Evolutionary conservation across 2,113 vertebrate species (phyloP).

Genomic region (Pao palembangensis): DNA sequence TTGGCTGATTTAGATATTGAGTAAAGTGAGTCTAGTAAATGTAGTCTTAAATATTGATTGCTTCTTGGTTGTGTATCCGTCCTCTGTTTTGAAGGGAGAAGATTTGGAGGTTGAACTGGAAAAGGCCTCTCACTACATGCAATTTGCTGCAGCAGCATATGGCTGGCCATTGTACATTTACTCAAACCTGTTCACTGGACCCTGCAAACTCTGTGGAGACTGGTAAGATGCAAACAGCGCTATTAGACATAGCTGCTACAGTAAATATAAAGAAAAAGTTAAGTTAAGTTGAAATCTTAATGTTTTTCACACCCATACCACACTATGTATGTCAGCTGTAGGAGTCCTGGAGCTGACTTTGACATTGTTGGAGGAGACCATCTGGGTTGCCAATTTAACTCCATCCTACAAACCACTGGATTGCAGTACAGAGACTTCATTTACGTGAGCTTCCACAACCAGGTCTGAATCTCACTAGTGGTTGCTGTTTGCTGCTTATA

Average conservation of each 20-base stretch:
- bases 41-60: neutral
- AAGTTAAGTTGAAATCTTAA: neutral
- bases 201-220: conserved; percentile 85
- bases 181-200: conserved; percentile 82
- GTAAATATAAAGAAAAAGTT: too few relatives aligned
- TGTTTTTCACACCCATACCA: neutral
- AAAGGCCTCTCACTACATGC: conserved; percentile 87
- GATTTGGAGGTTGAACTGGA: conserved; percentile 86
- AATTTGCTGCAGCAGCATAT: conserved; percentile 89
- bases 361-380: conserved; percentile 84
- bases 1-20: neutral
- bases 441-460: conserved; percentile 93
- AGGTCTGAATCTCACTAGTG: conserved; percentile 66
- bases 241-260: neutral
- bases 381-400: conserved; percentile 85
- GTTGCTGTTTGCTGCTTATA: neutral
- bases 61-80: neutral
- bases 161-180: conserved; percentile 94
- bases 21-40: neutral
- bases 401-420: conserved; percentile 87
- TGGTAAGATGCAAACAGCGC: conserved; percentile 74
- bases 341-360: conserved; percentile 69
- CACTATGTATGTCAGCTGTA: conserved; percentile 73
- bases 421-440: conserved; percentile 95
- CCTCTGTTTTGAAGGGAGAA: conserved; percentile 66